phyloP scores from a whole-genome alignment of 1,140 invertebrate genomes.

The Pseudobourletiella spinata region DNA sequence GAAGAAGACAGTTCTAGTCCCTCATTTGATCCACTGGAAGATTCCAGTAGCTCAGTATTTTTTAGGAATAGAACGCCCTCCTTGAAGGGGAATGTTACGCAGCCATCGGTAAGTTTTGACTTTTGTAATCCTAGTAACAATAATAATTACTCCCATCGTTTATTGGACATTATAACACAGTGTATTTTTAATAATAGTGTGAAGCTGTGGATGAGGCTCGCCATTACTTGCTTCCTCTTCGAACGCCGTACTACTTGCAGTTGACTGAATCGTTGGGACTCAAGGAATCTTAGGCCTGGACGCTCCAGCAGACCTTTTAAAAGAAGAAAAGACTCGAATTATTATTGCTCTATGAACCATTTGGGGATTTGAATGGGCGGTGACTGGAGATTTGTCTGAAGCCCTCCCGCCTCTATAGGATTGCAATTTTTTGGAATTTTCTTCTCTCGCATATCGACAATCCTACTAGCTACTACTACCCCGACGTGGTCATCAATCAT shows the following conservation, averaged over 20 bases:
- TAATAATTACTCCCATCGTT: background rate
- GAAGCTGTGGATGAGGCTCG: conserved; percentile 44
- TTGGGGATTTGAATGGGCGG: too few species aligned
- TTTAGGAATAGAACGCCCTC: conserved; percentile 21
- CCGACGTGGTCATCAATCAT: too few species aligned
- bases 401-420: too few species aligned
- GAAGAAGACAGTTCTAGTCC: conserved; percentile 8
- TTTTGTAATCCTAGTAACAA: conserved; percentile 1
- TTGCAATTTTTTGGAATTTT: too few species aligned
- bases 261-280: conserved; percentile 42
- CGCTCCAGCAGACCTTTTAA: too few species aligned
- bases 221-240: conserved; percentile 47
- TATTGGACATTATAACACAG: too few species aligned
- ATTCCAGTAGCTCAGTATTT: conserved; percentile 9
- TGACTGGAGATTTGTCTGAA: too few species aligned
- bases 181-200: conserved; percentile 41
- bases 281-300: conserved; percentile 1
- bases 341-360: too few species aligned
- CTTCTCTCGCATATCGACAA: too few species aligned
- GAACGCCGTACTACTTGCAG: conserved; percentile 48
- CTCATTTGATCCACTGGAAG: conserved; percentile 13
- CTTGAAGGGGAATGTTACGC: conserved; percentile 26
- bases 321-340: too few species aligned
- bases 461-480: too few species aligned
- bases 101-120: conserved; percentile 34